These are phyloP conservation scores for Dorcus hopei DNA, from an alignment of 2,888 invertebrate species.

Conservation along the genomic window DNA sequence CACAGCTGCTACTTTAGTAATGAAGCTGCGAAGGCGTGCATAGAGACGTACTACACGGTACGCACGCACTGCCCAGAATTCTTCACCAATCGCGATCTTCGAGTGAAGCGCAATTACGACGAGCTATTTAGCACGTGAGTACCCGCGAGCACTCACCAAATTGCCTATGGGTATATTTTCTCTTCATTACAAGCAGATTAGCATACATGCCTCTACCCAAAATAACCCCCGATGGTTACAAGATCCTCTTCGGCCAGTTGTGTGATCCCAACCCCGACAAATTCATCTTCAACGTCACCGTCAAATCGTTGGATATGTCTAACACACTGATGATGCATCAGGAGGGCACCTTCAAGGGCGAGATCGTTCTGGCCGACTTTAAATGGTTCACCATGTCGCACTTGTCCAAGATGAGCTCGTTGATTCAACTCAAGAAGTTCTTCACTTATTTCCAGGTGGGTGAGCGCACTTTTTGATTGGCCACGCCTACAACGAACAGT, in stretches of 20 bases:
- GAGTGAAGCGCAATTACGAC: background rate
- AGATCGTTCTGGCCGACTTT: slow-evolving; percentile 61
- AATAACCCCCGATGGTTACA: background rate
- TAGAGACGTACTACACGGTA: slow-evolving; percentile 36
- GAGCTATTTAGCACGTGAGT: slow-evolving; percentile 49
- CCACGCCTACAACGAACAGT: too few species aligned
- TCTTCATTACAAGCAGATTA: too few species aligned
- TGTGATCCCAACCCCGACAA: slow-evolving; percentile 50
- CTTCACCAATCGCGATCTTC: slow-evolving; percentile 25
- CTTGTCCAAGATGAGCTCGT: slow-evolving; percentile 55
- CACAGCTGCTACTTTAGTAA: slow-evolving; percentile 65
- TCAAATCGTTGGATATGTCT: slow-evolving; percentile 55
- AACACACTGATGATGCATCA: slow-evolving; percentile 57
- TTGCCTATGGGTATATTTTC: too few species aligned
- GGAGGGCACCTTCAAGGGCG: slow-evolving; percentile 54
- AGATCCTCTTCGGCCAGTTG: background rate
- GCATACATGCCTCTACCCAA: background rate
- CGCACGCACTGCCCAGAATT: slow-evolving; percentile 36
- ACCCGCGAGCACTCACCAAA: too few species aligned
- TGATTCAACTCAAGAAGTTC: slow-evolving; percentile 63
- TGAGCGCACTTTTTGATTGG: too few species aligned
- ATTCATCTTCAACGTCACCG: slow-evolving; percentile 52
- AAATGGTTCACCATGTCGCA: slow-evolving; percentile 59
- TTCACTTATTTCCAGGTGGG: slow-evolving; percentile 61
- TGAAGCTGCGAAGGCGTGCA: slow-evolving; percentile 33